phyloP scores from a whole-genome alignment of 2,113 vertebrate genomes.

The Nibea albiflora region DNA sequence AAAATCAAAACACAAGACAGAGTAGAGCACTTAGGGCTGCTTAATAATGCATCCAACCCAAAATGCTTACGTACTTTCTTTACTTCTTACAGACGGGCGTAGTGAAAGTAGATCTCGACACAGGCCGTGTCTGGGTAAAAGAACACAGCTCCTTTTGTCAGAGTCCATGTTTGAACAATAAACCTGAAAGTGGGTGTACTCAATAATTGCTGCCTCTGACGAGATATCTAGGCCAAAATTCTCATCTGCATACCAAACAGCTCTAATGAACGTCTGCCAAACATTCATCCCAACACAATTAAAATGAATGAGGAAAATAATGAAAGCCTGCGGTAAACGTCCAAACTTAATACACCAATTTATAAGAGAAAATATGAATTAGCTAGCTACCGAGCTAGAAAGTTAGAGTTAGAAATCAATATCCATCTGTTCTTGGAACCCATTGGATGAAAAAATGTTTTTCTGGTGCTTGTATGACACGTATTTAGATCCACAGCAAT shows the following conservation, averaged over 20 bases:
- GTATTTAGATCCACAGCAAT: neutral
- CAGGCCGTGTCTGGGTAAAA: neutral
- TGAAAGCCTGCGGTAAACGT: neutral
- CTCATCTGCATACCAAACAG: conserved; percentile 63
- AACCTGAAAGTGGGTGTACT: conserved; percentile 20
- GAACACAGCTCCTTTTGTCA: conserved; percentile 29
- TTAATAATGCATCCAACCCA: conserved; percentile 68
- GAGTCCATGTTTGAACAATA: conserved; percentile 21
- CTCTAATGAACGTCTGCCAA: conserved; percentile 37
- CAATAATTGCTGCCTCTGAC: conserved; percentile 42
- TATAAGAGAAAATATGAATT: neutral
- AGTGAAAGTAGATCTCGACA: conserved; percentile 14
- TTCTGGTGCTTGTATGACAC: neutral
- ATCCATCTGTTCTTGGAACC: neutral
- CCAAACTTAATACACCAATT: neutral
- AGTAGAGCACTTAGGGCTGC: conserved; percentile 62
- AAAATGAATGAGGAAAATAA: conserved; percentile 25
- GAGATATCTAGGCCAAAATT: conserved; percentile 61
- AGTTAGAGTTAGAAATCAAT: too few species aligned
- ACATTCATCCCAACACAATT: conserved; percentile 31
- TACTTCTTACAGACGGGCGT: conserved; percentile 1
- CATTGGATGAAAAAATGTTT: neutral
- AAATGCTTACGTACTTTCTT: conserved; percentile 23
- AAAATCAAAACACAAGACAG: conserved; percentile 60
- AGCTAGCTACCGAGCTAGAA: neutral